Evolutionary conservation across 2,888 invertebrate genomes (phyloP), one percentile per base, ranked within the genome.

Genomic region (Macropis europaea): DNA sequence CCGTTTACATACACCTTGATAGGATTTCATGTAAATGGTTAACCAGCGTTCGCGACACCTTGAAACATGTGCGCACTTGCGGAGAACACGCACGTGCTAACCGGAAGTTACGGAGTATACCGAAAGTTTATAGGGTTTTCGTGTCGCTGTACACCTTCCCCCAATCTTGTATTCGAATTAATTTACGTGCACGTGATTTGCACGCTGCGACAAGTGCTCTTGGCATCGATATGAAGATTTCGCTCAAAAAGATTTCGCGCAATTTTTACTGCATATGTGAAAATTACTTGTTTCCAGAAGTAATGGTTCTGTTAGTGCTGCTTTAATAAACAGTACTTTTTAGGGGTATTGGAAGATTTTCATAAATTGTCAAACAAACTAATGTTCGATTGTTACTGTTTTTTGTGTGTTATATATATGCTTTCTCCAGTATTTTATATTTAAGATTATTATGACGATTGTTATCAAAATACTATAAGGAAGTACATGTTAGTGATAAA

Each of bases 51-150:
- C 36, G 52, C 24, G 43, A 66, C 66, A 66, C 66, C 67, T 40
- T 47, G 36, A 56, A 63, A 63, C 54, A 24, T 42, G 47, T 48
- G 47, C 38, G 52, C 32, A 47, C 50, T 26, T 34, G 57, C 34
- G 50, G 32, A 15, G 17, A 3, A 11, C 28, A 19, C n/a, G 45
- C 38, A 32, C 47, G 45, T 19, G 38, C 15, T 32, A 22, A 38
- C 32, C 64, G 53, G 53, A 59, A 69, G 57, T 45, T 66, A 38
- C 7, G 45, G 30, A 45, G 32, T 52, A 57, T 40, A 11, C 26
- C 40, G 66, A 66, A 69, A 66, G 66, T 66, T 69, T 53, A 53
- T 47, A 40, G 34, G 32, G 50, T n/a, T 40, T 40, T 40, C 47
- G 50, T 59, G 57, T 11, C 34, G 36, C 13, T 6, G 17, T 40